These are phyloP conservation scores for Parotia lawesii DNA, from an alignment of 2,113 vertebrate species.

Conservation along the genomic window DNA sequence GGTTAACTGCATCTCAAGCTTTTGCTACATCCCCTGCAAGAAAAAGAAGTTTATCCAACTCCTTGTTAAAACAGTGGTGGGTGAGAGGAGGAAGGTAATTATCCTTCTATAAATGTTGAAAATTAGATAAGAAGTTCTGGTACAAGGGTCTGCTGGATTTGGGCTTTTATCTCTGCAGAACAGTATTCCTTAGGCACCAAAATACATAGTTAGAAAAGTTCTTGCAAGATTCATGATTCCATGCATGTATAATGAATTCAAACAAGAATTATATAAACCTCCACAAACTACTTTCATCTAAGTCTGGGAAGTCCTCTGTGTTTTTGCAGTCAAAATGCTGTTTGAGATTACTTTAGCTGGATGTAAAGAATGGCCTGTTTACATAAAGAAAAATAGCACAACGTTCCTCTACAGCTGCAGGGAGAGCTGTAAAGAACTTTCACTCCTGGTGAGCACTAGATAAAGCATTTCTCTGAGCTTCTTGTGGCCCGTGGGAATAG, in stretches of 20 bases:
- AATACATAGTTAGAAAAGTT: constrained; percentile 53
- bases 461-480: not conserved
- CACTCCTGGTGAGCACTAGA: not conserved
- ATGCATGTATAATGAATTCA: constrained; percentile 61
- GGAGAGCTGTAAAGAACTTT: not conserved
- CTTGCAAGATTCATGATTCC: constrained; percentile 62
- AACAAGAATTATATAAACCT: constrained; percentile 58
- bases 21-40: not conserved
- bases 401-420: not conserved
- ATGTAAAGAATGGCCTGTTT: constrained; percentile 31
- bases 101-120: constrained; percentile 53
- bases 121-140: constrained; percentile 50
- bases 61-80: not conserved
- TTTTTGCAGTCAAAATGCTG: constrained; percentile 25
- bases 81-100: constrained; percentile 41
- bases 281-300: constrained; percentile 48
- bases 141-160: constrained; percentile 14
- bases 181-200: constrained; percentile 53
- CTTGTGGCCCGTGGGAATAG: not conserved
- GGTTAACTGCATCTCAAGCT: not conserved
- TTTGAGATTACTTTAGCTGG: not conserved
- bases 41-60: not conserved
- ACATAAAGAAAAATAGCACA: not conserved
- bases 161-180: constrained; percentile 54
- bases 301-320: constrained; percentile 48